phyloP scores from a whole-genome alignment of 2,113 vertebrate species.

The Todiramphus chloris region DNA sequence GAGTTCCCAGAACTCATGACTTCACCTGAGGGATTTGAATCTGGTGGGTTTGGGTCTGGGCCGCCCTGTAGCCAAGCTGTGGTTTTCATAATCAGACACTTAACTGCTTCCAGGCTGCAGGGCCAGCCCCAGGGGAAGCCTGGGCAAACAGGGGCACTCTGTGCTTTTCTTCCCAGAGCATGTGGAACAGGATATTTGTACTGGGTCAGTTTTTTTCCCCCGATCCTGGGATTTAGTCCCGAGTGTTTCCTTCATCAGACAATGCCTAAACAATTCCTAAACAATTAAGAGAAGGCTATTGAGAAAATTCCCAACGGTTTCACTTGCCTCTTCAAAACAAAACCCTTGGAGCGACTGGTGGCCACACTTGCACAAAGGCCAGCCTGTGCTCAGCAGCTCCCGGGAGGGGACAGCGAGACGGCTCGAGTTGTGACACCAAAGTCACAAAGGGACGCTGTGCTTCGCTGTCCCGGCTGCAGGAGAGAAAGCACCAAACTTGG shows the following conservation, averaged over 20 bases:
- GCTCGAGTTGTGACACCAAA: fast-evolving
- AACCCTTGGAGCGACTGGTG: background rate
- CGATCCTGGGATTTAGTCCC: background rate
- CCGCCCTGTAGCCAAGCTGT: background rate
- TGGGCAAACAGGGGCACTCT: background rate
- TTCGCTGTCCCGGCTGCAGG: background rate
- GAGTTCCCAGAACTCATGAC: background rate
- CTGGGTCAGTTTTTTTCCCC: background rate
- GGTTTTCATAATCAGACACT: background rate
- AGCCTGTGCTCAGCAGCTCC: background rate
- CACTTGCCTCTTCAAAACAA: background rate
- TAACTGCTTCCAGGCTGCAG: background rate
- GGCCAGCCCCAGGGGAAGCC: background rate
- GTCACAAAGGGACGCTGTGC: background rate
- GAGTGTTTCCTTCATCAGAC: background rate
- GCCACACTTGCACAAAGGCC: background rate
- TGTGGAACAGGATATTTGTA: conserved; percentile 15
- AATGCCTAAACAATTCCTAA: background rate
- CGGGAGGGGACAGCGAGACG: background rate
- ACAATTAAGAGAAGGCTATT: background rate
- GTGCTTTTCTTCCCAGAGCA: background rate
- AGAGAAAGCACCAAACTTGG: background rate
- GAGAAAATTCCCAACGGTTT: background rate
- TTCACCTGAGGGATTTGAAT: conserved; percentile 13
- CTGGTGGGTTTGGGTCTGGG: background rate